Evolutionary conservation across 2,888 invertebrate species (phyloP), one percentile per base, ranked within the genome.

Genomic region (Quadriops clusia): DNA sequence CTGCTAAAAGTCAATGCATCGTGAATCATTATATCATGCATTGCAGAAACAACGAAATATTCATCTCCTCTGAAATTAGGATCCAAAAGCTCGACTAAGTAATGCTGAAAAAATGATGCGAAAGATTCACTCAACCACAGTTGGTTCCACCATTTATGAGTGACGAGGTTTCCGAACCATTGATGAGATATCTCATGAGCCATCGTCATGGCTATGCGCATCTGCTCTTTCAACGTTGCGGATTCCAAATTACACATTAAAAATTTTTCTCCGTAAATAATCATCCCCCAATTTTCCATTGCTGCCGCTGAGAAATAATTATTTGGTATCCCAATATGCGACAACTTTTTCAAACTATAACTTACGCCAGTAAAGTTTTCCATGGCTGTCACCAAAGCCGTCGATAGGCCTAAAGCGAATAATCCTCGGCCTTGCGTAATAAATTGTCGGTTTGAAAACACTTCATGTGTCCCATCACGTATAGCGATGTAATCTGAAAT

Each of bases 241-340:
- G 25, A 10, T 5, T 15, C 11, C 9, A 30, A 27, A 9, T 24
- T 11, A 22, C 35, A 35, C 10, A 33, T 14, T 17, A 36, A 21
- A n/a, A 27, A 23, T 5, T 10, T 3, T 15, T 36, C 36, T 21
- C 36, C 70, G 61, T 81, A 87, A 3, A 83, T 83, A 16, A 86
- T 77, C 22, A 91, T 58, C 4, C 91, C 91, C 90, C 91, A 91
- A 54, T 91, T 93, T 54, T 93, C 90, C 89, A 91, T 91, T 18
- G 89, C 90, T 11, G 81, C 81, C 38, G 81, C 77, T 14, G 74
- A 68, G 48, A 89, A 87, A 16, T 37, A 37, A 8, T 16, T 15
- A 45, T 87, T 81, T 0, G 87, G 84, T 5, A 91, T 72, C 0
- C 85, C 85, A 2, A 81, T 78, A 40, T 83, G 74, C 45, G 84